Base-by-base conservation (phyloP, 2,113 vertebrate genomes). In the Colossoma macropomum region DNA sequence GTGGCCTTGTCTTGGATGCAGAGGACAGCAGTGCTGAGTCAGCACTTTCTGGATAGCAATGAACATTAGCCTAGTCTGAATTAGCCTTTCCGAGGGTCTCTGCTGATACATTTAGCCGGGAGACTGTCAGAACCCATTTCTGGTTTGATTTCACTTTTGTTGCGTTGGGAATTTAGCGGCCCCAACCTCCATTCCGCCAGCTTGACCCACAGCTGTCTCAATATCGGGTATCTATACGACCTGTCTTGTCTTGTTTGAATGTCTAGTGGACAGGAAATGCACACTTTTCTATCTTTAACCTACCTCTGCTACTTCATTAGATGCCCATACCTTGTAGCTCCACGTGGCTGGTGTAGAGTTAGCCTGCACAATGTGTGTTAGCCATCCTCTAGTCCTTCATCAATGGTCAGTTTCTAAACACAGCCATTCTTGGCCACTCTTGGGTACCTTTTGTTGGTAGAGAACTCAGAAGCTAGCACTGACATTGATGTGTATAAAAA, bases 71-170 rank as follows among this genome's bases (percentile, higher is more conserved):
- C 4, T 48, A 27, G n/a, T 19, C 17, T 23, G 15, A 65, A 30
- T 50, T 27, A 38, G 59, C 34, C 34, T 30, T 66, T 11, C 16
- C 11, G 10, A 27, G 59, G 0, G 25, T 62, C 59, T 13, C 66
- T 19, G 41, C 27, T 66, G 9, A 62, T 65, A 12, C 62, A 2
- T 15, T 48, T 21, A 17, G 9, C 25, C 27, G 16, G 63, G 21
- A 50, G 41, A 28, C 75, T 77, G 60, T 52, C 59, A 28, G 59
- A 45, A 28, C 23, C 34, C 56, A 63, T 77, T 38, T 45, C 56
- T 60, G 56, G 12, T 77, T 63, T 65, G 59, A 65, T 70, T 70
- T 70, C 10, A 23, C 34, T 70, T 41, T n/a, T 41, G 68, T n/a
- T 70, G 19, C 68, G 41, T n/a, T 27, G 38, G 34, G 34, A 62